Evolutionary conservation across 2,113 vertebrate species (phyloP), one percentile per base, ranked within the genome.

Genomic region (Nycticebus coucang): DNA sequence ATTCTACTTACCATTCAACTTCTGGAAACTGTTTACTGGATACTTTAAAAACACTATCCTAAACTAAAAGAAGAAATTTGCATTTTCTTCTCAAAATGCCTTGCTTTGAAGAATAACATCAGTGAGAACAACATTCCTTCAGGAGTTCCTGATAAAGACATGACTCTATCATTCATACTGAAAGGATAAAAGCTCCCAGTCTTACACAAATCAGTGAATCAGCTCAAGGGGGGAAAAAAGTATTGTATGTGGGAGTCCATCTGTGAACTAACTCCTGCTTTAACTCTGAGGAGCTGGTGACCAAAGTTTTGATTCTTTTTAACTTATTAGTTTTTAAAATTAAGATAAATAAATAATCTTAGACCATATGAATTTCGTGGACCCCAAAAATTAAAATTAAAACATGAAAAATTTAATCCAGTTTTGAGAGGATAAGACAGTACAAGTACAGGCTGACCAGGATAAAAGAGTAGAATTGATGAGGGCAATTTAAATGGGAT

Each of bases 371-470:
- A 37, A 75, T 74, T 59, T 83, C 21, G 55, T 79, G 24, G 59
- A 69, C 90, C 93, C 4, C 64, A 90, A 94, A 74, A 72, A 53
- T 21, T 62, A 45, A 45, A 77, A 50, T 66, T 72, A 82, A 95
- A 96, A 22, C 26, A 60, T 80, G 7, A 15, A 74, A 93, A 87
- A 45, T n/a, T 77, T 69, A 71, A 85, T 53, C 19, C 24, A 80
- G 24, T 5, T 12, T n/a, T 60, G 41, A 82, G 53, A 92, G 66
- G 74, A 41, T 28, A 86, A 95, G 57, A 89, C 30, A 88, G 22
- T 57, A 86, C 55, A 71, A 95, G 33, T 45, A 60, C 82, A 26
- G 87, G 33, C 50, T 57, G 77, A 71, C 24, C 18, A 85, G 37
- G 41, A 87, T 81, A 88, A 82, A 93, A 89, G 57, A 66, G 22